Base-by-base conservation (phyloP, 2,888 invertebrate species). In the Melieria picta region DNA sequence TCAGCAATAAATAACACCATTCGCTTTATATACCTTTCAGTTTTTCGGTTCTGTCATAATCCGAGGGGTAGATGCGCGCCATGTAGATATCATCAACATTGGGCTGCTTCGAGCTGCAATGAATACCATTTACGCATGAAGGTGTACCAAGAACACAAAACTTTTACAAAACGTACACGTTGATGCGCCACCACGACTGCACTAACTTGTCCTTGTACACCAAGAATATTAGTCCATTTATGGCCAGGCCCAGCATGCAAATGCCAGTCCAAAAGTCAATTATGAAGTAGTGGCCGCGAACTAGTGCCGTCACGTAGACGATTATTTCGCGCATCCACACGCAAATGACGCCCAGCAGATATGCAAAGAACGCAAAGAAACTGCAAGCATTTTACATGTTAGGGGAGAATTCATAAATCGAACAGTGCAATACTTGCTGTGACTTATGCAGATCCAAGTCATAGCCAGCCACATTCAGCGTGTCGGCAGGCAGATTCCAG, bases 201-300 rank as follows among this genome's bases (percentile, higher is more conserved):
- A 82, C 84, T 45, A 80, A 78, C 68, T 77, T 65, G 64, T 82
- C 84, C 73, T 76, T 82, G 72, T 81, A 82, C 46, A 82, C 75
- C 13, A 82, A 65, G n/a, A 83, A 78, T 7, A 79, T 76, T 10
- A 83, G 82, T 0, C 78, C 84, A 3, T 80, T 79, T n/a, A 81
- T 76, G 57, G 82, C 81, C 71, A 83, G 70, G 5, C 74, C 78
- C 66, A 82, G 60, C 4, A 83, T 70, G 55, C 82, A 83, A 50
- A 82, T 81, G 13, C 82, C 84, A 55, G 82, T 83, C 83, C 83
- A 80, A 72, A 81, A 83, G 42, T 82, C 82, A 50, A 83, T 81
- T 48, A 82, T 81, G 46, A 82, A 82, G 76, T 80, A 82, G 45
- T 82, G 79, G 64, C 82, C 80, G 42, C 82, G 70, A 42, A 79